Conservation (phyloP, 2,113 vertebrate species). For the Saguinus midas region DNA sequence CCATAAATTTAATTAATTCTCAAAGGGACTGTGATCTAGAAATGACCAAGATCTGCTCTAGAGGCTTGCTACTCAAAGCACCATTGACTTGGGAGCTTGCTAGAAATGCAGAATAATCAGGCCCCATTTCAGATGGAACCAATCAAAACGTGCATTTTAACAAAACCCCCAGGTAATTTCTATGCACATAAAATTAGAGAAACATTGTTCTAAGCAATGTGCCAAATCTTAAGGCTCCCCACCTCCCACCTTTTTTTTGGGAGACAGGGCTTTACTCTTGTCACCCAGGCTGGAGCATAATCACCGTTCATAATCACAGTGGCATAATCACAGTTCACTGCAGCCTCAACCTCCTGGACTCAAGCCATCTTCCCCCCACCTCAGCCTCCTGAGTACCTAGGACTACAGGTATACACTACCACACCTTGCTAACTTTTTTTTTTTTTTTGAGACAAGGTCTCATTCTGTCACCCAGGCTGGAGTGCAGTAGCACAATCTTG, state of each 20-base stretch:
- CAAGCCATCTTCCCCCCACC: too few relatives aligned
- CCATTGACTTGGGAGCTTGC: neutral
- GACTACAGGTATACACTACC: too few relatives aligned
- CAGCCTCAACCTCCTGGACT: too few relatives aligned
- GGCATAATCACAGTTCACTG: too few relatives aligned
- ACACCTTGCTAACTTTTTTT: too few relatives aligned
- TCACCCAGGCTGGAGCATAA: too few relatives aligned
- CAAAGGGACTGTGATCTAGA: neutral
- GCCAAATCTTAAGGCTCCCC: neutral
- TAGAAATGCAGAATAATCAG: neutral
- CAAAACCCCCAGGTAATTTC: neutral
- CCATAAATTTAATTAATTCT: neutral
- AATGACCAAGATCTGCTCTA: neutral
- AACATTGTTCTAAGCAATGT: neutral
- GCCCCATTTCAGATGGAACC: neutral
- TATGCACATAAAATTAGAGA: neutral
- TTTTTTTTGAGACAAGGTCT: too few relatives aligned
- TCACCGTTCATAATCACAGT: too few relatives aligned
- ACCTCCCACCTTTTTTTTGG: neutral
- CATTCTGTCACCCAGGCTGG: too few relatives aligned
- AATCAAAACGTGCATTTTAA: neutral
- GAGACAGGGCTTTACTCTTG: neutral
- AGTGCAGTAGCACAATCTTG: too few relatives aligned
- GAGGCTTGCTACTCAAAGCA: neutral
- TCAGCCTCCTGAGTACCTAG: too few relatives aligned